phyloP scores from a whole-genome alignment of 1,140 invertebrate species.

The Pissodes strobi region DNA sequence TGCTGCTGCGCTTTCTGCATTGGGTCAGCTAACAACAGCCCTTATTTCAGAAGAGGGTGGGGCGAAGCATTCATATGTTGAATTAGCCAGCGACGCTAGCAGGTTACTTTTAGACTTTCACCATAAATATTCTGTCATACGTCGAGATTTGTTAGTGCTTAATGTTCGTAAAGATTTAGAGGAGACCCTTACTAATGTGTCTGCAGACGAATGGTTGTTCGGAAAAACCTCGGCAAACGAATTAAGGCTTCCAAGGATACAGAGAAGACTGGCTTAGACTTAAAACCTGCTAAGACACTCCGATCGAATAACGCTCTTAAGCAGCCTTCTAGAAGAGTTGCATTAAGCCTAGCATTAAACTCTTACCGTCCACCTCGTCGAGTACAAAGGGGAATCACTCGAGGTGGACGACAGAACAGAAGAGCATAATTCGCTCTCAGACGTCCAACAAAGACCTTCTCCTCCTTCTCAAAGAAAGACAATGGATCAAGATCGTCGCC shows the following conservation, averaged over 20 bases:
- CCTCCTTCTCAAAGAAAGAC: too few species aligned
- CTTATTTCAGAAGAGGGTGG: slow-evolving; percentile 1
- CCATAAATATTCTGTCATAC: neutral
- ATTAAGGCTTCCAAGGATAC: slow-evolving; percentile 9
- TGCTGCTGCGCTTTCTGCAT: neutral
- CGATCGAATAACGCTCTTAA: neutral
- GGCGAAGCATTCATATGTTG: neutral
- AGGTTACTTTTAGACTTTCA: too few species aligned
- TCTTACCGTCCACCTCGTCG: neutral
- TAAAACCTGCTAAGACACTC: slow-evolving; percentile 1
- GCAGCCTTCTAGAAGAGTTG: neutral
- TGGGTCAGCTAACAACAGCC: neutral
- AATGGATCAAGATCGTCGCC: neutral
- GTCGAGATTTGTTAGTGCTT: too few species aligned
- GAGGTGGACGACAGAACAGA: neutral
- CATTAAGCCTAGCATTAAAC: too few species aligned
- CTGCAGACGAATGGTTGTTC: slow-evolving; percentile 15
- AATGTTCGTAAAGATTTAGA: slow-evolving; percentile 8
- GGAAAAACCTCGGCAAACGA: slow-evolving; percentile 12
- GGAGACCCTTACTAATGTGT: slow-evolving; percentile 1
- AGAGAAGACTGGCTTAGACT: slow-evolving; percentile 1
- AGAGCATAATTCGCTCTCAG: neutral
- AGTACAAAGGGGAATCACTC: neutral
- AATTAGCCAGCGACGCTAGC: slow-evolving; percentile 1
- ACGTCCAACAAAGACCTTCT: neutral